A percentile compares a stretch with the other conserved stretches of the same genome.
These are phyloP conservation scores for Fragum whitleyi DNA, from an alignment of 2,888 invertebrate genomes.

Conservation along the genomic window DNA sequence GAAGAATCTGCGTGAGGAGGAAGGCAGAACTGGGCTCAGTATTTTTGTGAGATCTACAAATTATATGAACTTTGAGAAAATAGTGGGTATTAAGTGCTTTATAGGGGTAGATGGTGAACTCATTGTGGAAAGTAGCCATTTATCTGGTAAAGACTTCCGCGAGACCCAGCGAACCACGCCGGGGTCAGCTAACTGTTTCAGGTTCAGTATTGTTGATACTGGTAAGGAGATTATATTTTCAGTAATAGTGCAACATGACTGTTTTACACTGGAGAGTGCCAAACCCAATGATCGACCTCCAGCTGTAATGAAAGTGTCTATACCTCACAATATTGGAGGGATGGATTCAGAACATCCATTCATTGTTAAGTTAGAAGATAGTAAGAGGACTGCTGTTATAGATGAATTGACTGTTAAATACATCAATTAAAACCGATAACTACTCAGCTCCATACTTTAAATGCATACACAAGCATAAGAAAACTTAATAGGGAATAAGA, in stretches of 20 bases:
- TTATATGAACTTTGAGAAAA: slow-evolving; percentile 76
- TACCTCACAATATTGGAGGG: slow-evolving; percentile 67
- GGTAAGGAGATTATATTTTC: slow-evolving; percentile 70
- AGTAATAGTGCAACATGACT: slow-evolving; percentile 76
- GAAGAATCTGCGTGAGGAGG: slow-evolving; percentile 66
- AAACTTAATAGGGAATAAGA: no score
- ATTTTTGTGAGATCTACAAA: slow-evolving; percentile 76
- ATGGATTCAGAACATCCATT: slow-evolving; percentile 74
- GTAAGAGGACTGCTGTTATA: slow-evolving; percentile 75
- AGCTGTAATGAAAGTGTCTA: slow-evolving; percentile 65
- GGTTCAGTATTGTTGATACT: slow-evolving; percentile 75
- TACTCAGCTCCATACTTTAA: no score
- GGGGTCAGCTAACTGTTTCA: slow-evolving; percentile 75
- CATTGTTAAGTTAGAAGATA: slow-evolving; percentile 78
- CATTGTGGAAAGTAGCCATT: slow-evolving; percentile 69
- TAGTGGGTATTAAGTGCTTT: slow-evolving; percentile 78
- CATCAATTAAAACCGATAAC: not conserved
- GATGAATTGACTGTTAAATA: slow-evolving; percentile 79
- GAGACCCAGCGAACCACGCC: slow-evolving; percentile 74
- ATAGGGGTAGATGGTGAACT: slow-evolving; percentile 77
- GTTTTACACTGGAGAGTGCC: slow-evolving; percentile 76
- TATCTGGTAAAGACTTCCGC: slow-evolving; percentile 60
- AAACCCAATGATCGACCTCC: slow-evolving; percentile 66
- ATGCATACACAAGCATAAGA: no score
- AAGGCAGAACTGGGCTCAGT: slow-evolving; percentile 74